Conservation (phyloP, 2,797 vertebrate species). For the Myioborus melanocephalus region DNA sequence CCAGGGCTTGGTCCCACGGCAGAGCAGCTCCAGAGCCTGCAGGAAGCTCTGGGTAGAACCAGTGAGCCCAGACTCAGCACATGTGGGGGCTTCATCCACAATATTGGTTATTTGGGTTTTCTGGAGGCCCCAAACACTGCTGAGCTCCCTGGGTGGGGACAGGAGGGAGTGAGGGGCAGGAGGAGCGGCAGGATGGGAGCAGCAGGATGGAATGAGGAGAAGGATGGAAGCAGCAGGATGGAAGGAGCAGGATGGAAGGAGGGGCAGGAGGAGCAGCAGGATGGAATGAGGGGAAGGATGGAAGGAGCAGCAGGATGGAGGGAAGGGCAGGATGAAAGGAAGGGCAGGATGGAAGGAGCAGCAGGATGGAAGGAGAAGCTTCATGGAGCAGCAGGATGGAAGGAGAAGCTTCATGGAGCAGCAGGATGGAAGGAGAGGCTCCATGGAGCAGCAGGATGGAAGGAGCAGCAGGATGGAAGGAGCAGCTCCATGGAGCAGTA, state of each 20-base stretch:
- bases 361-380: too few relatives aligned
- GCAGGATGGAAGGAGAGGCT: too few relatives aligned
- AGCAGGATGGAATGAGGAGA: background rate
- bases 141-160: background rate
- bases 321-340: background rate
- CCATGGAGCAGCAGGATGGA: too few relatives aligned
- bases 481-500: background rate
- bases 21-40: background rate
- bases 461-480: too few relatives aligned
- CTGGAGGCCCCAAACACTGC: background rate
- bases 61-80: accelerated
- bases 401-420: too few relatives aligned
- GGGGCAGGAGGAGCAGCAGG: background rate
- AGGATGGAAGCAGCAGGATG: background rate
- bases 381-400: too few relatives aligned
- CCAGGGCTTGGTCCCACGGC: accelerated
- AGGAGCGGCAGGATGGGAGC: background rate
- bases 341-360: background rate
- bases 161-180: accelerated
- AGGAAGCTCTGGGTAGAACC: background rate
- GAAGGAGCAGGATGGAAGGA: background rate
- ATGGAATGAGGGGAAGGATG: too few relatives aligned
- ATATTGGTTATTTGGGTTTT: accelerated
- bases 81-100: accelerated
- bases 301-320: too few relatives aligned